Percentiles rank a stretch among this genome's conserved stretches.
These are phyloP conservation scores for Tangara arthus DNA, from an alignment of 2,797 vertebrate genomes.

Conservation along the genomic window DNA sequence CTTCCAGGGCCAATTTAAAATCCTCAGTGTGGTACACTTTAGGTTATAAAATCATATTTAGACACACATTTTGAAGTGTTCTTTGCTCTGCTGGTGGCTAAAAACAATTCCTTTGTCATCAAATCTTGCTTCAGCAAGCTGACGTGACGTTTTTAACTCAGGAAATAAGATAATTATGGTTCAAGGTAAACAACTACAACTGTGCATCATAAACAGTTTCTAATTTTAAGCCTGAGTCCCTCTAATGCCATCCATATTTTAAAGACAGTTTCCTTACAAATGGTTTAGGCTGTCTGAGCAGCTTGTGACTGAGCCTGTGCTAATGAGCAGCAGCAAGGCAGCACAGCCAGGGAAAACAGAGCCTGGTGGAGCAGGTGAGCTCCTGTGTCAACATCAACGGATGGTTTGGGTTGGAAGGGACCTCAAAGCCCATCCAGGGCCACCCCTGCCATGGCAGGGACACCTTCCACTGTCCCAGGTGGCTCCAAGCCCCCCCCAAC, in stretches of 20 bases:
- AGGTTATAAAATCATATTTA: constrained; percentile 50
- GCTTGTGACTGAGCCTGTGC: background rate
- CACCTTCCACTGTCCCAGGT: fast-evolving
- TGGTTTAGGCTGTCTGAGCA: background rate
- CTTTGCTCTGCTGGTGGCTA: constrained; percentile 46
- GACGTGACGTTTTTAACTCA: constrained; percentile 43
- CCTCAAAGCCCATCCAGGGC: no score
- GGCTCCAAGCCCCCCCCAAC: fast-evolving
- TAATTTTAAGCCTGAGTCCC: constrained; percentile 25
- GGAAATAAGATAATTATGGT: constrained; percentile 57
- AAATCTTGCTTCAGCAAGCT: constrained; percentile 40
- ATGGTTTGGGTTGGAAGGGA: background rate
- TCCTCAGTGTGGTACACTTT: constrained; percentile 7
- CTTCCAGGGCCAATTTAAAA: constrained; percentile 32
- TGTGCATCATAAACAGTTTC: constrained; percentile 28
- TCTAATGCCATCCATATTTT: background rate
- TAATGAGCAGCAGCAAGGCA: background rate
- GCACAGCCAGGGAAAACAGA: background rate
- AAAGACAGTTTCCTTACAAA: background rate
- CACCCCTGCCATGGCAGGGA: background rate
- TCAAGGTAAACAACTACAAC: constrained; percentile 61
- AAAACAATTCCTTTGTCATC: constrained; percentile 62
- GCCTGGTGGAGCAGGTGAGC: background rate
- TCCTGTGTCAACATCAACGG: background rate
- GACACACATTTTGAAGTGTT: constrained; percentile 1